Conservation (phyloP, 1,140 invertebrate species). For the Pseudoatta argentina region DNA sequence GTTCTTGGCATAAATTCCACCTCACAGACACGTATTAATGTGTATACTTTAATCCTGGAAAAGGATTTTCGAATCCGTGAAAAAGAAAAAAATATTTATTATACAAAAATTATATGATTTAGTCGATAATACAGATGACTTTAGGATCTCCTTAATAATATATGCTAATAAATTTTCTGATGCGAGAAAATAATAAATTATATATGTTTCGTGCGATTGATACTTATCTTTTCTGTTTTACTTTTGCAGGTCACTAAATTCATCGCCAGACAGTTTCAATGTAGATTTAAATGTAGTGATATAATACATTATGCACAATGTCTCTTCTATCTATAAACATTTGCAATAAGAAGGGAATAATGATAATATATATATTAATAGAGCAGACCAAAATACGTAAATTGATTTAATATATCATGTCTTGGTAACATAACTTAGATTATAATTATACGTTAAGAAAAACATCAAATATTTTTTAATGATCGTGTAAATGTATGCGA, state of each 20-base stretch:
- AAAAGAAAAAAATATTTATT: no score
- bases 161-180: neutral
- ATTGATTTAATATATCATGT: neutral
- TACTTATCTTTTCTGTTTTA: conserved; percentile 53
- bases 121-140: no score
- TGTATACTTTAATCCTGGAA: no score
- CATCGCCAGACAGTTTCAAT: conserved; percentile 83
- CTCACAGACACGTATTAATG: no score
- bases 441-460: neutral
- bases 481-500: neutral
- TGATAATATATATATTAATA: neutral
- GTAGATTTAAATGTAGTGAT: conserved; percentile 84
- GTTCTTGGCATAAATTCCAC: no score
- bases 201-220: neutral
- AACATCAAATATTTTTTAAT: neutral
- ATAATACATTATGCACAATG: conserved; percentile 64
- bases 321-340: conserved; percentile 61
- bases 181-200: neutral
- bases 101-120: no score
- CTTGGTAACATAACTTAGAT: neutral
- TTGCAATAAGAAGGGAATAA: conserved; percentile 36
- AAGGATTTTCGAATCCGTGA: no score
- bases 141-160: neutral
- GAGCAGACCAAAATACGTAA: neutral
- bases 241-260: conserved; percentile 83